phyloP scores from a whole-genome alignment of 2,888 invertebrate genomes.

The Perizoma flavofasciatum region DNA sequence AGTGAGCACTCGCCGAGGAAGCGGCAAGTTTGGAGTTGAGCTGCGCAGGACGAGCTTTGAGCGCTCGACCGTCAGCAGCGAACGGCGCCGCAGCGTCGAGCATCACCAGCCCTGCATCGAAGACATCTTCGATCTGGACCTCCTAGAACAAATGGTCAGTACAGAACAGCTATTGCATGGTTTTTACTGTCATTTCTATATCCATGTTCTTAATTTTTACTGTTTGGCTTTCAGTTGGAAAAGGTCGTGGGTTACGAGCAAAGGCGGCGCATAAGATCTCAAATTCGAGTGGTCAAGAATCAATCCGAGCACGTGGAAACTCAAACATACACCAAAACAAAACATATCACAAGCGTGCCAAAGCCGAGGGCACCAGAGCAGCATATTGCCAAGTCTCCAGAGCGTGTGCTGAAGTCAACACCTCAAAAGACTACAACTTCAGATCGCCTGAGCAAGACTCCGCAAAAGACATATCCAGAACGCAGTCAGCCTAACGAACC shows the following conservation, averaged over 20 bases:
- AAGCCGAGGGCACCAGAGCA: constrained; percentile 57
- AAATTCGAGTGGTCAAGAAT: constrained; percentile 89
- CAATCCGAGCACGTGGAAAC: constrained; percentile 69
- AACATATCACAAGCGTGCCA: constrained; percentile 48
- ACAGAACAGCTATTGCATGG: constrained; percentile 42
- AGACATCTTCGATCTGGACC: constrained; percentile 88
- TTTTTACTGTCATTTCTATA: constrained; percentile 40
- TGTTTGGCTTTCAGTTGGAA: constrained; percentile 85
- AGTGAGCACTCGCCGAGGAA: constrained; percentile 78
- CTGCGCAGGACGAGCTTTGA: constrained; percentile 84
- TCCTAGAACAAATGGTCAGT: constrained; percentile 89
- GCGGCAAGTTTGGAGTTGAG: constrained; percentile 88
- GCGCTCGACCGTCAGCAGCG: constrained; percentile 71
- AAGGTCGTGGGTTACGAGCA: constrained; percentile 90
- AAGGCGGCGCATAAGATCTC: constrained; percentile 89
- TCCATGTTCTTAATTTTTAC: constrained; percentile 42
- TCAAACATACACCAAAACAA: constrained; percentile 52
- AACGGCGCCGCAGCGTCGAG: constrained; percentile 76
- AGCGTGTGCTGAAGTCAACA: constrained; percentile 46
- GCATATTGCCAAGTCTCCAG: constrained; percentile 49
- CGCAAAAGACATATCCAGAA: constrained; percentile 44
- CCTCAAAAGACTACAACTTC: constrained; percentile 54
- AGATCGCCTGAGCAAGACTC: constrained; percentile 50
- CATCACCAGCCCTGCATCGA: constrained; percentile 86
- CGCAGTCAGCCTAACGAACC: constrained; percentile 45